These are phyloP conservation scores for Bergia sp. DNA, from an alignment of 92 coral and sea anemone species.

Conservation along the genomic window DNA sequence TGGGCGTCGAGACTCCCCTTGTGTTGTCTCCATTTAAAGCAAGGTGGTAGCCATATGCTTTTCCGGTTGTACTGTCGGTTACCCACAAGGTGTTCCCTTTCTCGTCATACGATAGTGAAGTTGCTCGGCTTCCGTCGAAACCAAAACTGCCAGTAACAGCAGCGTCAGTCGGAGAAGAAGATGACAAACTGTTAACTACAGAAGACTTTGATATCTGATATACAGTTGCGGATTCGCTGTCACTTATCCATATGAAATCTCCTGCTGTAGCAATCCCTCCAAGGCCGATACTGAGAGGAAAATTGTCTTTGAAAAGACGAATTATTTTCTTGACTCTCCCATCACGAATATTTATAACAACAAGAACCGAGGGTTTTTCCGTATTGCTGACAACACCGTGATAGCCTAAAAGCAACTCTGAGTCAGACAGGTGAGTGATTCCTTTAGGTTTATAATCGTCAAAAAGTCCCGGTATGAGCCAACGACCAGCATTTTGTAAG, in stretches of 20 bases:
- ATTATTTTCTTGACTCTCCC: slow-evolving; percentile 59
- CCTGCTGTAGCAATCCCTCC: slow-evolving; percentile 72
- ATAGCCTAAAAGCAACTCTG: slow-evolving; percentile 71
- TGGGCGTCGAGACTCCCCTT: slow-evolving; percentile 4
- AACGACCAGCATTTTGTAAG: slow-evolving; percentile 60
- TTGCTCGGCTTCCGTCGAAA: slow-evolving; percentile 59
- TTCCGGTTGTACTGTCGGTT: slow-evolving; percentile 55
- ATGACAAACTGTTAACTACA: slow-evolving; percentile 52
- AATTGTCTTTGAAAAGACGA: slow-evolving; percentile 58
- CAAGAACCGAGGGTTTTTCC: slow-evolving; percentile 70
- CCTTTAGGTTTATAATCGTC: slow-evolving; percentile 80
- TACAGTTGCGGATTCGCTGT: slow-evolving; percentile 38
- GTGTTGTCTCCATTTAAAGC: slow-evolving; percentile 60
- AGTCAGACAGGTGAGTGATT: slow-evolving; percentile 63
- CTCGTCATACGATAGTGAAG: slow-evolving; percentile 76
- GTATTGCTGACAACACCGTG: slow-evolving; percentile 73
- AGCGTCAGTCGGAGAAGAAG: slow-evolving; percentile 52
- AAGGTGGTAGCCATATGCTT: slow-evolving; percentile 70
- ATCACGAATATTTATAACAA: slow-evolving; percentile 52
- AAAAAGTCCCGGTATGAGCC: slow-evolving; percentile 84
- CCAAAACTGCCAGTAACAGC: slow-evolving; percentile 23
- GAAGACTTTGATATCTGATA: slow-evolving; percentile 51
- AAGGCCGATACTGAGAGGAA: slow-evolving; percentile 54
- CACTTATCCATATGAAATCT: slow-evolving; percentile 69
- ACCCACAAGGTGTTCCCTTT: slow-evolving; percentile 66